phyloP scores from a whole-genome alignment of 2,113 vertebrate genomes.

The Solenodon paradoxus region DNA sequence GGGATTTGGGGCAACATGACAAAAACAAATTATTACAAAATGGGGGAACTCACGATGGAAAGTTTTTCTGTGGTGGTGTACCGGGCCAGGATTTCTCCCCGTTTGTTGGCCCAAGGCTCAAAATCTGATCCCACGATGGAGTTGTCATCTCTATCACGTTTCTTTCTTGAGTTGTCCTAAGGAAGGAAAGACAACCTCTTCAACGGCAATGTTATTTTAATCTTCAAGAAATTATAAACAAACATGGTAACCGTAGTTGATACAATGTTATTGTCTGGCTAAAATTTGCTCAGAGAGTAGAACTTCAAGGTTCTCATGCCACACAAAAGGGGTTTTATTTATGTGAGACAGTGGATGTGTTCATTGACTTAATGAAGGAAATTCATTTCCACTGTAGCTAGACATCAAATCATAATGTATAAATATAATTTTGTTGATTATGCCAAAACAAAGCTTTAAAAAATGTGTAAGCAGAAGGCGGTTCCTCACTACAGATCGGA shows the following conservation, averaged over 20 bases:
- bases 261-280: not conserved
- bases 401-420: no score
- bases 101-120: conserved; percentile 93
- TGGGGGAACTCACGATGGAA: conserved; percentile 95
- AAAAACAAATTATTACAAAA: not conserved
- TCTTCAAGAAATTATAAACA: not conserved
- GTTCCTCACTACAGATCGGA: not conserved
- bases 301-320: not conserved
- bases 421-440: no score
- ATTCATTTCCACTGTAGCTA: not conserved
- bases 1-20: not conserved
- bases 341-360: not conserved
- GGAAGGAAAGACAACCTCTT: not conserved
- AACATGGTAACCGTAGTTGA: no score
- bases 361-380: not conserved
- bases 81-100: conserved; percentile 94
- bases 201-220: not conserved
- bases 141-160: conserved; percentile 86
- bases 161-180: conserved; percentile 89
- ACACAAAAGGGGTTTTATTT: not conserved
- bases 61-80: conserved; percentile 98
- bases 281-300: not conserved
- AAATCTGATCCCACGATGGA: conserved; percentile 90
- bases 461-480: not conserved
- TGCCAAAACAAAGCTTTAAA: no score